Evolutionary conservation across 2,113 vertebrate genomes (phyloP).

Genomic region (Atractosteus spatula): DNA sequence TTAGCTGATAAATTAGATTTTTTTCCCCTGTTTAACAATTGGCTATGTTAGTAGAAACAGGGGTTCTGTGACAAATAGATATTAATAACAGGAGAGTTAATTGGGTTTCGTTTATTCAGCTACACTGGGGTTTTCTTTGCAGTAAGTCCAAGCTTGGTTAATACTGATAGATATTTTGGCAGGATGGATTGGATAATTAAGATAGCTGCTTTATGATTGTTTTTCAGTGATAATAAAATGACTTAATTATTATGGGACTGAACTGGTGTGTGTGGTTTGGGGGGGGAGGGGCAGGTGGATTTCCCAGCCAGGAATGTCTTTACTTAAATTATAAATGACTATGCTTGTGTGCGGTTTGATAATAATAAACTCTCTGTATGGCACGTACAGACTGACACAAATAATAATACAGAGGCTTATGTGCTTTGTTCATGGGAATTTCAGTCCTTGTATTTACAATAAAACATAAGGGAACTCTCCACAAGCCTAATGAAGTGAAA

Average conservation of each 20-base stretch:
- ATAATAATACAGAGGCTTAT: not conserved
- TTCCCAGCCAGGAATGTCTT: not conserved
- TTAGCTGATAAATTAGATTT: too few relatives aligned
- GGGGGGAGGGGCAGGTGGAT: not conserved
- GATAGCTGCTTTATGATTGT: not conserved
- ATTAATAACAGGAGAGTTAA: too few relatives aligned
- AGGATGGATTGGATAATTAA: too few relatives aligned
- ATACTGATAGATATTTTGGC: not conserved
- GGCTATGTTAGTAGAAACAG: too few relatives aligned
- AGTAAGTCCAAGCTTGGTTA: not conserved
- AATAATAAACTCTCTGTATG: not conserved
- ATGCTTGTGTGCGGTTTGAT: not conserved
- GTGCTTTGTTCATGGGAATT: conserved; percentile 1
- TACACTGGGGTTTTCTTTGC: not conserved
- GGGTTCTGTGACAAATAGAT: too few relatives aligned
- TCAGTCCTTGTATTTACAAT: not conserved
- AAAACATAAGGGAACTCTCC: conserved; percentile 8
- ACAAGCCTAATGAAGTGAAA: conserved; percentile 26
- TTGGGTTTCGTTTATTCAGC: too few relatives aligned
- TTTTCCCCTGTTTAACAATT: too few relatives aligned
- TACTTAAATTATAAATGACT: conserved; percentile 9
- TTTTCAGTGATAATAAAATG: not conserved
- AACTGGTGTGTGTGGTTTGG: not conserved
- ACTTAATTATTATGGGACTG: not conserved
- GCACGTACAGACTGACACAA: not conserved